A percentile compares a stretch with the other conserved stretches of the same genome.
phyloP scores from a whole-genome alignment of 2,113 vertebrate species.

The Myrmophylax atrothorax region DNA sequence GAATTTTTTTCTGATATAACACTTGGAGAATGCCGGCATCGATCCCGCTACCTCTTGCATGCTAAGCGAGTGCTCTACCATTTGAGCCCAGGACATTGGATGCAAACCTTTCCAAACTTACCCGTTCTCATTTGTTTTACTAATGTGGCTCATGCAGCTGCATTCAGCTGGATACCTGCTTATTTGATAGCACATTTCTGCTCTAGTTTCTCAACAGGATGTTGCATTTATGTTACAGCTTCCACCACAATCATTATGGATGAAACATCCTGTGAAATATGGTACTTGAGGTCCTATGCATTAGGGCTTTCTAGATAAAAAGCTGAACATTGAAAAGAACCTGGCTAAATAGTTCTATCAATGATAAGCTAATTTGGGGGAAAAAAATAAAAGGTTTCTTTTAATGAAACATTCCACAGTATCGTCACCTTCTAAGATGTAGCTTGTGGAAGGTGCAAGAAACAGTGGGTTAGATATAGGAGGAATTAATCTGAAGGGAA shows the following conservation, averaged over 20 bases:
- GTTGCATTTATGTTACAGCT: not conserved
- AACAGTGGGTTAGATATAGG: accelerated
- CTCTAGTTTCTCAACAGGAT: not conserved
- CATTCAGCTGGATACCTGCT: not conserved
- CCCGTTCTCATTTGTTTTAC: not conserved
- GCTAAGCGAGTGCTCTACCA: conserved; percentile 66
- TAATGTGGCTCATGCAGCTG: not conserved
- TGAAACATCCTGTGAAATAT: not conserved
- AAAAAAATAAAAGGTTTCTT: not conserved
- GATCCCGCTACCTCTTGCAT: conserved; percentile 68
- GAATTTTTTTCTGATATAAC: not conserved
- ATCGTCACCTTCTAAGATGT: not conserved
- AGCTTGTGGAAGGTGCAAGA: not conserved
- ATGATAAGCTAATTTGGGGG: not conserved
- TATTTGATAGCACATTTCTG: not conserved
- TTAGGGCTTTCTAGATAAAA: not conserved
- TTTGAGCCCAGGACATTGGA: not conserved
- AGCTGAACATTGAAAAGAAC: not conserved
- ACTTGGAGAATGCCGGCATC: conserved; percentile 63
- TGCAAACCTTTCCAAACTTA: not conserved
- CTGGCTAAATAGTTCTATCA: not conserved
- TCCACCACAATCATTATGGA: not conserved
- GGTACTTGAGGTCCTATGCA: not conserved
- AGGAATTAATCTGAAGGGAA: not conserved
- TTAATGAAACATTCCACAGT: not conserved